phyloP scores from a whole-genome alignment of 2,113 vertebrate species.

The Cygnus atratus region DNA sequence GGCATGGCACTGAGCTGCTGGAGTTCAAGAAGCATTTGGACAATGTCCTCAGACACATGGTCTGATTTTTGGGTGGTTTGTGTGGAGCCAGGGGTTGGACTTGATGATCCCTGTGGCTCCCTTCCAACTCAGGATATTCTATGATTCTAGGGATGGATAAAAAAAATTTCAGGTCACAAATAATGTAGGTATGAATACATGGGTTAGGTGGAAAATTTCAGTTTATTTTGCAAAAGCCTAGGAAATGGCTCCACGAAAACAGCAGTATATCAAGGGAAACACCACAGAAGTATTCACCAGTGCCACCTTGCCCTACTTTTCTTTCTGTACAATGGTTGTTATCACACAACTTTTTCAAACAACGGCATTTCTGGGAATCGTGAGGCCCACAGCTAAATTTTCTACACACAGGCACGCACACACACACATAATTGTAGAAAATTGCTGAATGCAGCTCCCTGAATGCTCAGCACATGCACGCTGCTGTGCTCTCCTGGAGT shows the following conservation, averaged over 20 bases:
- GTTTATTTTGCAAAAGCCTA: not conserved
- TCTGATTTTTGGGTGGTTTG: not conserved
- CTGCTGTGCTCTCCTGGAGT: accelerated
- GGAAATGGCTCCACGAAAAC: not conserved
- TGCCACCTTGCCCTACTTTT: not conserved
- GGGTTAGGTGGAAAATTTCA: not conserved
- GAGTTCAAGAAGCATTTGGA: not conserved
- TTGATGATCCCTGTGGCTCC: not conserved
- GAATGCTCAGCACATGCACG: accelerated
- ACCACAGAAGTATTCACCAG: not conserved
- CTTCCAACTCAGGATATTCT: not conserved
- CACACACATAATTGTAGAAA: accelerated
- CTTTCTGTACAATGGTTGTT: not conserved
- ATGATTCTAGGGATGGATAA: not conserved
- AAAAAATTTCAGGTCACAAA: not conserved
- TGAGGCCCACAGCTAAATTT: not conserved
- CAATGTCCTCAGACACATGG: not conserved
- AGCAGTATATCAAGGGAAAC: not conserved
- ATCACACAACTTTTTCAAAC: too few relatives aligned
- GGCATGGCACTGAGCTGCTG: not conserved
- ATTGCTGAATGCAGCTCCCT: not conserved
- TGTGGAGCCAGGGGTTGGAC: not conserved
- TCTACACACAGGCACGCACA: not conserved
- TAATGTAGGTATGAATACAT: accelerated
- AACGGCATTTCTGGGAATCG: not conserved